A percentile compares a stretch with the other conserved stretches of the same genome.
These are phyloP conservation scores for Xenops minutus DNA, from an alignment of 2,797 vertebrate species.

Conservation along the genomic window DNA sequence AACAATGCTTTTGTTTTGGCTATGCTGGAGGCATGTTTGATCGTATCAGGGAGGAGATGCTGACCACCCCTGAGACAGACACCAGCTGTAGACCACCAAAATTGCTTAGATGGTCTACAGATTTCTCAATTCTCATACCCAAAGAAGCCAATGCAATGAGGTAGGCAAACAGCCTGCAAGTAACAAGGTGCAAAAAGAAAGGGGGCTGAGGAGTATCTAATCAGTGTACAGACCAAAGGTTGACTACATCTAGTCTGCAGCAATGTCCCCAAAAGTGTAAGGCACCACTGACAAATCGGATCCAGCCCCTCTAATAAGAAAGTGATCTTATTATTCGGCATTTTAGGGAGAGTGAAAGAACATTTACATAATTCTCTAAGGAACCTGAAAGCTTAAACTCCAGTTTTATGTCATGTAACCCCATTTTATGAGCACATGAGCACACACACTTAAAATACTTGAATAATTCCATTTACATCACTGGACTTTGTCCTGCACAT, in stretches of 20 bases:
- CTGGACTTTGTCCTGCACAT: neutral
- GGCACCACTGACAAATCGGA: neutral
- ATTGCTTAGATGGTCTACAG: neutral
- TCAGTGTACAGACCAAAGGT: neutral
- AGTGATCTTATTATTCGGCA: neutral
- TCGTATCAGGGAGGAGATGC: neutral
- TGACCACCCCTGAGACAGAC: neutral
- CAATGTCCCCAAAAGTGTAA: neutral
- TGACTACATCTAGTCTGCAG: neutral
- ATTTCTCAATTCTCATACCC: neutral
- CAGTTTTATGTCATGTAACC: neutral
- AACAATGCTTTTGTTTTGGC: neutral
- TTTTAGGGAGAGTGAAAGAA: neutral
- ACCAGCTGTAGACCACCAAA: neutral
- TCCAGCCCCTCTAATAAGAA: neutral
- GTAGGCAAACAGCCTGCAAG: neutral
- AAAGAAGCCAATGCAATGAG: neutral
- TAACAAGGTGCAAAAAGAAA: neutral
- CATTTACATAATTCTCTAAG: neutral
- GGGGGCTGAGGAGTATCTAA: neutral
- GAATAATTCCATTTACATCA: neutral
- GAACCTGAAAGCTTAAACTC: neutral
- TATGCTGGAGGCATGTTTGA: neutral
- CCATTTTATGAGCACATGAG: neutral
- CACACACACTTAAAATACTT: neutral